These are phyloP conservation scores for Pachycephala philippinensis DNA, from an alignment of 2,113 vertebrate species.

Conservation along the genomic window DNA sequence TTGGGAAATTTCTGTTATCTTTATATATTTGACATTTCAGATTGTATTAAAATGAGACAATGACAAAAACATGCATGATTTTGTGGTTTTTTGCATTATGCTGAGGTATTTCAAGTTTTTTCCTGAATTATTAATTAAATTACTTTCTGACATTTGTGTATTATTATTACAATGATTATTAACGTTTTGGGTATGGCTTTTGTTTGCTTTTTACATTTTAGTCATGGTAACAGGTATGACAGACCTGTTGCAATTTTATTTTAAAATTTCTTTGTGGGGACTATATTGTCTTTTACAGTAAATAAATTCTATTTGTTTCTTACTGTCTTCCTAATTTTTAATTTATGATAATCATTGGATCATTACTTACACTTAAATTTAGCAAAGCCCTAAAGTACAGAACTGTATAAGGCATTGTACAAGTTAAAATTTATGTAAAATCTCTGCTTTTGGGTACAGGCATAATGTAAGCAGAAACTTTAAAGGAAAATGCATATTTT, in stretches of 20 bases:
- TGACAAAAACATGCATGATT: background rate
- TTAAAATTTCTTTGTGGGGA: background rate
- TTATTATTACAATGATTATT: background rate
- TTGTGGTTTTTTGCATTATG: background rate
- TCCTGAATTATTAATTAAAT: background rate
- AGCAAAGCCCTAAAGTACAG: background rate
- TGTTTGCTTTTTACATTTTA: background rate
- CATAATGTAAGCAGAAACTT: background rate
- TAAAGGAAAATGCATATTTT: background rate
- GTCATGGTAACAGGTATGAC: background rate
- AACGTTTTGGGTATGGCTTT: background rate
- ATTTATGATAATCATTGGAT: background rate
- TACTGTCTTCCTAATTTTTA: background rate
- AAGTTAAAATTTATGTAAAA: background rate
- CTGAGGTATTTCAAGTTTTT: background rate
- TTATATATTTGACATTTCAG: background rate
- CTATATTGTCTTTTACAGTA: background rate
- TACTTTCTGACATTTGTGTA: background rate
- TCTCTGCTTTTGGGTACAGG: background rate
- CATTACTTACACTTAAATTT: background rate
- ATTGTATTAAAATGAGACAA: background rate
- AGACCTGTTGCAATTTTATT: background rate
- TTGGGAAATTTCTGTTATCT: background rate
- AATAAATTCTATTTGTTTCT: background rate
- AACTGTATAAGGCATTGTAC: background rate